Evolutionary conservation across 2,113 vertebrate genomes (phyloP).

Genomic region (Leucosticte australis): DNA sequence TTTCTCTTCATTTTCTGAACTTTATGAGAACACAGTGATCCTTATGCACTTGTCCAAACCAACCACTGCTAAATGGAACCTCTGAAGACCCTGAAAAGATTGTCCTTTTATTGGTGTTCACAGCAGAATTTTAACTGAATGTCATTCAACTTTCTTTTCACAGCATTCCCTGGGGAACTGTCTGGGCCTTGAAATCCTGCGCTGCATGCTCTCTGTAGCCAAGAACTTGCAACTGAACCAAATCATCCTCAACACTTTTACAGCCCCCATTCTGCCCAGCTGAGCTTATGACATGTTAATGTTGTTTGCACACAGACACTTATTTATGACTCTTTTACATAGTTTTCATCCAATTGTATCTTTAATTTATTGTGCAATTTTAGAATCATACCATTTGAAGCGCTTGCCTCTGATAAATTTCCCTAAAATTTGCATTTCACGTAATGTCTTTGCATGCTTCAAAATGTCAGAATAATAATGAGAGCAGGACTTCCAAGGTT

Average conservation of each 20-base stretch:
- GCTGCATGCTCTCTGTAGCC: background rate
- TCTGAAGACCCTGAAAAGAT: background rate
- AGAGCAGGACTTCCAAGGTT: background rate
- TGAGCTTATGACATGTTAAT: background rate
- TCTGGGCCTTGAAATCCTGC: background rate
- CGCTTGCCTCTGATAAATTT: slow-evolving; percentile 7
- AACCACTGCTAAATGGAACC: background rate
- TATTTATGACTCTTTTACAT: background rate
- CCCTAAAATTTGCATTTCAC: slow-evolving; percentile 57
- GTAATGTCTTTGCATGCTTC: background rate
- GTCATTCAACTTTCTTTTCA: background rate
- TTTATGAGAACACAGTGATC: background rate
- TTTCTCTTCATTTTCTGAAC: background rate
- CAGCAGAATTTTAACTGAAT: background rate
- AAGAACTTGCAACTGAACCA: slow-evolving; percentile 27
- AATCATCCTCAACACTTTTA: background rate
- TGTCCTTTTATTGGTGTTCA: background rate
- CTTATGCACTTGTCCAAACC: background rate
- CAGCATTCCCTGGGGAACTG: background rate
- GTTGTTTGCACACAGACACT: slow-evolving; percentile 20
- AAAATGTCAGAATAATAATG: slow-evolving; percentile 49
- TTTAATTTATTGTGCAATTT: background rate
- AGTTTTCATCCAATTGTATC: background rate
- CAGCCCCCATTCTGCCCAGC: background rate
- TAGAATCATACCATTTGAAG: background rate